A percentile compares a stretch with the other conserved stretches of the same genome.
Conservation (phyloP, 2,888 invertebrate genomes). For the Drosophila histrio region DNA sequence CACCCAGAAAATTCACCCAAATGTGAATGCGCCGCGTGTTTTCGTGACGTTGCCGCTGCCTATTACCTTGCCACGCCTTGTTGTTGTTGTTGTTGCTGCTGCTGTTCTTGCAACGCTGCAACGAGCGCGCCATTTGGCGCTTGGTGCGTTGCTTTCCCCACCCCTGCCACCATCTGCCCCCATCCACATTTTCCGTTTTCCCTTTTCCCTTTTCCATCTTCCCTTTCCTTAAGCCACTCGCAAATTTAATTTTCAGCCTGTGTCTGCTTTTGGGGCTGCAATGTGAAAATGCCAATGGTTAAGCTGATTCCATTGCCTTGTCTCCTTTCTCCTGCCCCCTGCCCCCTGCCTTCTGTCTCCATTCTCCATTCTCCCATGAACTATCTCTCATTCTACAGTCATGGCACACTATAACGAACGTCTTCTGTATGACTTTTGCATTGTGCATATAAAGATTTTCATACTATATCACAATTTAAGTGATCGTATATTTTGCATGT, state of each 20-base stretch:
- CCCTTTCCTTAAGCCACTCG: background rate
- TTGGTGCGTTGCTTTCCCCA: conserved; percentile 8
- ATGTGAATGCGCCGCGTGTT: conserved; percentile 51
- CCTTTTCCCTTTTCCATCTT: background rate
- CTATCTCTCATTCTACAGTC: background rate
- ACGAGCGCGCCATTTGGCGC: conserved; percentile 30
- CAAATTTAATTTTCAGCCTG: conserved; percentile 7
- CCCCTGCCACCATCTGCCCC: background rate
- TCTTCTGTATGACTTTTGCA: background rate
- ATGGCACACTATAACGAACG: background rate
- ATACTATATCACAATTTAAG: too few relatives aligned
- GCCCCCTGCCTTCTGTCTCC: background rate
- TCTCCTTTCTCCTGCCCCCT: background rate
- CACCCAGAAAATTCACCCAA: background rate
- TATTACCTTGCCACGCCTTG: conserved; percentile 34
- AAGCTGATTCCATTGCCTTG: conserved; percentile 10
- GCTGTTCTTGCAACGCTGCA: conserved; percentile 30
- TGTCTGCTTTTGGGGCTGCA: conserved; percentile 2
- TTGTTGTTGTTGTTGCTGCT: conserved; percentile 2
- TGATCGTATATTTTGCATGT: too few relatives aligned
- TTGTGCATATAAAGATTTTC: too few relatives aligned
- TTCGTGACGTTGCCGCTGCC: conserved; percentile 20
- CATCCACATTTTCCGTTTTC: background rate
- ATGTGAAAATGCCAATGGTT: conserved; percentile 19
- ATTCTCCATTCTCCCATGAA: background rate